A percentile compares a stretch with the other conserved stretches of the same genome.
Evolutionary conservation across 2,888 invertebrate species (phyloP).

Genomic region (Agriopis leucophaearia): DNA sequence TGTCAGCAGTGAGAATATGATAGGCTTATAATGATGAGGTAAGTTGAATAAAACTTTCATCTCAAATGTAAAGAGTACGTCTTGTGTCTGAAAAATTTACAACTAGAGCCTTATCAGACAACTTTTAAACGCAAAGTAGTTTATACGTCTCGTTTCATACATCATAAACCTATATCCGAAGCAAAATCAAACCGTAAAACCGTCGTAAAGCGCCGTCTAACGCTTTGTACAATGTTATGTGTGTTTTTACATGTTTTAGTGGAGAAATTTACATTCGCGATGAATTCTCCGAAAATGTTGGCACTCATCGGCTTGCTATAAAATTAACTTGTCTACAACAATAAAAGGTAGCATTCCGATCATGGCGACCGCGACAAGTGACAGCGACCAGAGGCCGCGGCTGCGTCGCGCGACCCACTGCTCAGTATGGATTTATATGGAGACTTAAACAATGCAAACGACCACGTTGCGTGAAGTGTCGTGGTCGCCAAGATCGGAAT

Average conservation of each 20-base stretch:
- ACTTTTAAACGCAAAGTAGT: slow-evolving; percentile 38
- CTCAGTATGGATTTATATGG: too few species aligned
- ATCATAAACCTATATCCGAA: slow-evolving; percentile 57
- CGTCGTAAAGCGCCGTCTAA: slow-evolving; percentile 54
- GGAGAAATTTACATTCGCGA: slow-evolving; percentile 41
- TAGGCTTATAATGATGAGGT: too few species aligned
- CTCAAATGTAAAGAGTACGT: slow-evolving; percentile 6
- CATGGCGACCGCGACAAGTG: too few species aligned
- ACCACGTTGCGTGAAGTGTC: too few species aligned
- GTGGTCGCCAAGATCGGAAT: too few species aligned
- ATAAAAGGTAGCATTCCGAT: too few species aligned
- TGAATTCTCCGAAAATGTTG: slow-evolving; percentile 31
- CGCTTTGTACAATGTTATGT: slow-evolving; percentile 48
- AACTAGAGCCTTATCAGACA: slow-evolving; percentile 8
- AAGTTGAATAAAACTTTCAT: too few species aligned
- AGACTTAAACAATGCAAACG: too few species aligned
- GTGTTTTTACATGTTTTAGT: slow-evolving; percentile 43
- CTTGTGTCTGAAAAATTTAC: slow-evolving; percentile 12
- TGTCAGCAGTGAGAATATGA: too few species aligned
- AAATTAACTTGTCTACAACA: slow-evolving; percentile 14
- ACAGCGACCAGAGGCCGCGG: too few species aligned
- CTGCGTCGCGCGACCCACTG: too few species aligned
- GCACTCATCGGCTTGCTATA: slow-evolving; percentile 16
- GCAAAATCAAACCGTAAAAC: slow-evolving; percentile 61
- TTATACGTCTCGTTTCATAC: slow-evolving; percentile 45